phyloP scores from a whole-genome alignment of 2,113 vertebrate species.

The Perca schrenkii region DNA sequence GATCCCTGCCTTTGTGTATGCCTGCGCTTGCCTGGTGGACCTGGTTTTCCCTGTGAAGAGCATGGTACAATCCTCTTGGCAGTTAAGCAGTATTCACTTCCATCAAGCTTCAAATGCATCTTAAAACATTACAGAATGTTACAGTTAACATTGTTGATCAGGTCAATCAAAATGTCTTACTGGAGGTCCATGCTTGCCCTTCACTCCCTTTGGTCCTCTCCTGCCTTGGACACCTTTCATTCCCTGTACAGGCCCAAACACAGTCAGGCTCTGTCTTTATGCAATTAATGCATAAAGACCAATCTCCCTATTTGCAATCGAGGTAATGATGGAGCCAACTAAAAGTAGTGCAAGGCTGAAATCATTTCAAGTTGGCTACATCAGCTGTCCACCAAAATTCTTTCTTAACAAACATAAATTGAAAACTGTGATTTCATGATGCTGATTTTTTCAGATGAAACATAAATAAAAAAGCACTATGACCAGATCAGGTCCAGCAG shows the following conservation, averaged over 20 bases:
- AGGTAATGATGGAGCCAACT: background rate
- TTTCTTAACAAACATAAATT: no score
- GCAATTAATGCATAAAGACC: background rate
- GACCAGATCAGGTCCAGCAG: fast-evolving
- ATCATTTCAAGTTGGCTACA: background rate
- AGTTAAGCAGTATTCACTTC: background rate
- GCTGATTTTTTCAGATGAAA: background rate
- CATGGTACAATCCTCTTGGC: background rate
- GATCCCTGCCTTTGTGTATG: slow-evolving; percentile 1
- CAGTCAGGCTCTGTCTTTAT: background rate
- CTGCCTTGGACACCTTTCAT: slow-evolving; percentile 76
- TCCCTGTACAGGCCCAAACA: slow-evolving; percentile 72
- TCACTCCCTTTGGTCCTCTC: slow-evolving; percentile 77
- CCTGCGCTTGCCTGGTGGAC: slow-evolving; percentile 45
- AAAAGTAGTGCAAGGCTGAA: background rate
- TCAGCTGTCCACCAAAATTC: background rate
- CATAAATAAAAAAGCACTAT: background rate
- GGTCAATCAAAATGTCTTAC: slow-evolving; percentile 65
- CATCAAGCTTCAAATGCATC: background rate
- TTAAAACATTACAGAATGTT: background rate
- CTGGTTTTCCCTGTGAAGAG: slow-evolving; percentile 76
- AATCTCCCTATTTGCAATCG: background rate
- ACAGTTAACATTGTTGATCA: background rate
- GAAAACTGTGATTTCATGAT: background rate
- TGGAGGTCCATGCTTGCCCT: slow-evolving; percentile 76